Evolutionary conservation across 2,113 vertebrate genomes (phyloP), one percentile per base, ranked within the genome.

Genomic region (Camarhynchus parvulus): DNA sequence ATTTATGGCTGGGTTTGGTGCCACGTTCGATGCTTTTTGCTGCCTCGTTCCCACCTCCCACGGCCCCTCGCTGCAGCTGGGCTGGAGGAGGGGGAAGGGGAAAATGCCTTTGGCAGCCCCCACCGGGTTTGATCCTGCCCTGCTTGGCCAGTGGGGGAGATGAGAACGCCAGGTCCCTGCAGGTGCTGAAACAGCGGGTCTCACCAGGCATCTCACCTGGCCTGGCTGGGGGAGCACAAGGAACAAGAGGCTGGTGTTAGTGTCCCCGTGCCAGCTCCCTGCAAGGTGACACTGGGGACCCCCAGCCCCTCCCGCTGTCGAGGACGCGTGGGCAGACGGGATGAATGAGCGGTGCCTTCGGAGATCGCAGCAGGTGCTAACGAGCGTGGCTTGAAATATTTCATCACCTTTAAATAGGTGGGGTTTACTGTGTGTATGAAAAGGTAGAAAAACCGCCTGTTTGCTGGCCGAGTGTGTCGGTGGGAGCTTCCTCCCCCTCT

Each of bases 11-110:
- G 13, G 53, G 70, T 80, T 95, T 10, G 28, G 68, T 86, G 80
- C 91, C 87, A 42, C 7, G 2, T 83, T 96, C 2, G 3, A 59
- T 90, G 88, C 84, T 94, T 94, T 95, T 92, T 9, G 46, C 89
- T 93, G 86, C 88, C 88, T 93, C 5, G 10, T 96, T 95, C 58
- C 89, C 89, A 89, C 94, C 89, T 95, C 91, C 92, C 94, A 95
- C 90, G 3, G 91, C 87, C 90, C 79, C 10, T 7, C 1, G 23
- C 85, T 87, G 94, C 95, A 93, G 83, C 95, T 84, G 92, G 85
- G 80, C 69, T 81, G 92, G 75, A 90, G 96, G 90, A 88, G 77
- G 59, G 66, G 84, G 85, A 77, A 72, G 46, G 35, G 91, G 72
- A 64, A 81, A 33, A 76, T 0, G 50, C 69, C 12, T 2, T 68